These are phyloP conservation scores for Ailurus styani DNA, from an alignment of 2,113 vertebrate genomes.

Conservation along the genomic window DNA sequence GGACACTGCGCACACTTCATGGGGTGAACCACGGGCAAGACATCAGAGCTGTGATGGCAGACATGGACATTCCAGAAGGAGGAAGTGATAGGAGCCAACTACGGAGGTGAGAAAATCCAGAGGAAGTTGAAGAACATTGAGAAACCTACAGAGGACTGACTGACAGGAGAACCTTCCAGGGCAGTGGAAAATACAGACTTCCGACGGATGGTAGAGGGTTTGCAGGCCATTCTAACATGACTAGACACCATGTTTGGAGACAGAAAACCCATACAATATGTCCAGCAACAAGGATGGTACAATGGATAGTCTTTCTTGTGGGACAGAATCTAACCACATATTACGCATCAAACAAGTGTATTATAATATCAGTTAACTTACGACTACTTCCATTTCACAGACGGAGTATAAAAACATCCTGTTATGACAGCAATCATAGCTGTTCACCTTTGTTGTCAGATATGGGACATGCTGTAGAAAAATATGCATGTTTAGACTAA, in stretches of 20 bases:
- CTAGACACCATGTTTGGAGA: neutral
- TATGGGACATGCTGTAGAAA: neutral
- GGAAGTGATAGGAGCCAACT: neutral
- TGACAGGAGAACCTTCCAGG: neutral
- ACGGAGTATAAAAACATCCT: neutral
- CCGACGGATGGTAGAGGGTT: rapidly evolving
- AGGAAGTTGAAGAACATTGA: neutral
- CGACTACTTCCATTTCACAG: conserved; percentile 25
- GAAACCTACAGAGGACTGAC: rapidly evolving
- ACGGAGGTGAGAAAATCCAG: neutral
- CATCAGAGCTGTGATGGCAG: neutral
- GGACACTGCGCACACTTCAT: rapidly evolving
- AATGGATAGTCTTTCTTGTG: neutral
- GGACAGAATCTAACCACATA: neutral
- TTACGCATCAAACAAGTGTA: neutral
- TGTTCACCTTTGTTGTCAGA: conserved; percentile 53
- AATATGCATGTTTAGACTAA: conserved; percentile 65
- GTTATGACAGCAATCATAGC: conserved; percentile 26
- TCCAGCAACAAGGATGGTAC: neutral
- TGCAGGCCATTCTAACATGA: no score
- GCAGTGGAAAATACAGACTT: neutral
- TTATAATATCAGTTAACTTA: neutral
- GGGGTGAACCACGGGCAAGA: rapidly evolving
- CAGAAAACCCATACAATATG: rapidly evolving
- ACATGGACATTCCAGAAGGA: neutral